Percentiles rank a stretch among this genome's conserved stretches.
phyloP scores from a whole-genome alignment of 2,113 vertebrate genomes.

The Fregetta grallaria region DNA sequence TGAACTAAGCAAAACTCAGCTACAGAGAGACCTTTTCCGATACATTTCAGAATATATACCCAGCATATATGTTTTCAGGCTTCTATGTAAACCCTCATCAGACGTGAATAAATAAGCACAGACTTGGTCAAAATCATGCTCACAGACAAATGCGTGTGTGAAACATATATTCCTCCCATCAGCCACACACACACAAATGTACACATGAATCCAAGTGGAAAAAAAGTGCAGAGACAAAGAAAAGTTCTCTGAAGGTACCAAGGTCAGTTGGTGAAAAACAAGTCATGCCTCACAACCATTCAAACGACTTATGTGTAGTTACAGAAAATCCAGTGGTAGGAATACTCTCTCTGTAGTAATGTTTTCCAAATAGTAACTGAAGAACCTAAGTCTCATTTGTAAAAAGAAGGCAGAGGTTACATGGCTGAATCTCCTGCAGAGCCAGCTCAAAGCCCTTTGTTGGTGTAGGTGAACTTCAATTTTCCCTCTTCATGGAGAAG shows the following conservation, averaged over 20 bases:
- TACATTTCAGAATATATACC: not conserved
- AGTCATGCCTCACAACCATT: not conserved
- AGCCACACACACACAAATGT: not conserved
- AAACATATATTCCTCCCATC: not conserved
- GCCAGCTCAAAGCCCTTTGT: not conserved
- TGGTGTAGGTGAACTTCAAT: not conserved
- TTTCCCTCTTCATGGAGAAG: not conserved
- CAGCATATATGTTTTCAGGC: not conserved
- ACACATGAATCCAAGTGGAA: not conserved
- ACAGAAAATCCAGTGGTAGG: not conserved
- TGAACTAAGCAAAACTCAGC: not conserved
- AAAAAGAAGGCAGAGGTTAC: not conserved
- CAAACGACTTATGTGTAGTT: not conserved
- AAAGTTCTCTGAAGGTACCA: not conserved
- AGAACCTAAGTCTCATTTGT: not conserved
- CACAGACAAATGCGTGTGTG: accelerated
- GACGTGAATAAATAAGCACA: not conserved
- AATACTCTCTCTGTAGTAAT: not conserved
- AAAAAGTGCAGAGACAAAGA: not conserved
- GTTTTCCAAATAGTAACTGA: not conserved
- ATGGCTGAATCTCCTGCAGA: not conserved
- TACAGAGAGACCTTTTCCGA: not conserved
- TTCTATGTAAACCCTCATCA: not conserved
- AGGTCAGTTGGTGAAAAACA: not conserved
- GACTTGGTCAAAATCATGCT: not conserved